phyloP scores from a whole-genome alignment of 2,888 invertebrate genomes.

The Agriopis marginaria region DNA sequence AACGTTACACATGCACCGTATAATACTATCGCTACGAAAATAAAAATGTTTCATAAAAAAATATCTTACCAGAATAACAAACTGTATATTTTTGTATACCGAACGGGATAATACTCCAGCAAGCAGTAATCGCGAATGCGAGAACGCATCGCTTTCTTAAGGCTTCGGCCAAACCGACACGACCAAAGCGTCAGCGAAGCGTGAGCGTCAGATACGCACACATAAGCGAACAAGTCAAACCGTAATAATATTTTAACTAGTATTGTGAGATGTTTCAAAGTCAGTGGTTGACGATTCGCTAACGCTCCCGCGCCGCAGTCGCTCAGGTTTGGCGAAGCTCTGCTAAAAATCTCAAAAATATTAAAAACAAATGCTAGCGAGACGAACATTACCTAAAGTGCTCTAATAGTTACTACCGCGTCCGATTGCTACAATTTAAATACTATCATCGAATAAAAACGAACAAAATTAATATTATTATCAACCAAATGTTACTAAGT shows the following conservation, averaged over 20 bases:
- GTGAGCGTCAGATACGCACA: background rate
- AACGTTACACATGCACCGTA: slow-evolving; percentile 85
- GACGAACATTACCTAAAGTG: slow-evolving; percentile 79
- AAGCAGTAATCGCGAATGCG: slow-evolving; percentile 62
- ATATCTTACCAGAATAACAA: slow-evolving; percentile 85
- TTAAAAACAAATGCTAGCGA: slow-evolving; percentile 79
- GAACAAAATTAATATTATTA: slow-evolving; percentile 71
- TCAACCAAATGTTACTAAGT: slow-evolving; percentile 81
- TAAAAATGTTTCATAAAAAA: slow-evolving; percentile 80
- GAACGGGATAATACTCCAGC: slow-evolving; percentile 81
- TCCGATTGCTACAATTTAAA: slow-evolving; percentile 73
- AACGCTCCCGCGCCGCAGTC: background rate
- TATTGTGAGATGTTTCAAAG: background rate
- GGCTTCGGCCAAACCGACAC: slow-evolving; percentile 40
- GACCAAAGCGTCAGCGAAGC: slow-evolving; percentile 3
- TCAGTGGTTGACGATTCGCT: background rate
- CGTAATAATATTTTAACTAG: background rate
- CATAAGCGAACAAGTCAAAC: background rate
- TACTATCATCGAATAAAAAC: slow-evolving; percentile 80
- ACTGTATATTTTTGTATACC: slow-evolving; percentile 82
- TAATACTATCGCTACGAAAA: slow-evolving; percentile 82
- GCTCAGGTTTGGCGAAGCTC: slow-evolving; percentile 32
- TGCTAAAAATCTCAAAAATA: slow-evolving; percentile 77
- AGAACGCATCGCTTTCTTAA: slow-evolving; percentile 50
- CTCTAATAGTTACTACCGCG: slow-evolving; percentile 84